Evolutionary conservation across 23 tunicate species (phyloP), one percentile per base, ranked within the genome.

Genomic region (Halocynthia aurantium): DNA sequence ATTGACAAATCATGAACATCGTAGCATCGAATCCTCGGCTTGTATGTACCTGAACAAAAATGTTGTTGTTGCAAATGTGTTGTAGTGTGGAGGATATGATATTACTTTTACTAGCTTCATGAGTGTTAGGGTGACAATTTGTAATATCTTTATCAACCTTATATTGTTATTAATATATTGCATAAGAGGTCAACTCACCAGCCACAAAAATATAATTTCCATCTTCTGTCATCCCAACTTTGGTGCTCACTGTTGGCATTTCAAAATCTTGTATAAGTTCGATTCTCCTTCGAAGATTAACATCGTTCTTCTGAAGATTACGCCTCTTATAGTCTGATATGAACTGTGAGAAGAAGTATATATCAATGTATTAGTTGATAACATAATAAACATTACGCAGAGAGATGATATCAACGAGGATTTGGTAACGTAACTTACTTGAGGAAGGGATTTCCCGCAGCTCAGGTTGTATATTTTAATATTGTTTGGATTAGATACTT

Each of bases 221-320:
- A 84, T 94, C 96, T 61, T 61, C 70, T 5, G 95, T 93, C 82
- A 82, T 74, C 53, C 78, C 72, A 10, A 94, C 90, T 11, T 62
- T 71, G 1, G 90, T 81, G 69, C 87, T 88, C 63, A 88, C 95
- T 44, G 95, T 94, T 52, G 99, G 99, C 99, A 94, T 94, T 70
- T 55, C 81, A 73, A 94, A 94, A 73, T 88, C 99, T 69, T 94
- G 99, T 8, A 94, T 94, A 18, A 94, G 86, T 78, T 94, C 99
- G 60, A 94, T 94, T 71, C 99, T 64, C 82, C 93, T 74, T 52
- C 95, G 82, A 11, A 87, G 77, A 8, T 69, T 70, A 7, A 80
- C 94, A 87, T 93, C 94, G 60, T 80, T 87, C 66, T 93, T 93
- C 49, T 77, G 61, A 6, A 91, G 69, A 11, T 84, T 69, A 19